Evolutionary conservation across 1,140 invertebrate genomes (phyloP).

Genomic region (Nymphalis io): DNA sequence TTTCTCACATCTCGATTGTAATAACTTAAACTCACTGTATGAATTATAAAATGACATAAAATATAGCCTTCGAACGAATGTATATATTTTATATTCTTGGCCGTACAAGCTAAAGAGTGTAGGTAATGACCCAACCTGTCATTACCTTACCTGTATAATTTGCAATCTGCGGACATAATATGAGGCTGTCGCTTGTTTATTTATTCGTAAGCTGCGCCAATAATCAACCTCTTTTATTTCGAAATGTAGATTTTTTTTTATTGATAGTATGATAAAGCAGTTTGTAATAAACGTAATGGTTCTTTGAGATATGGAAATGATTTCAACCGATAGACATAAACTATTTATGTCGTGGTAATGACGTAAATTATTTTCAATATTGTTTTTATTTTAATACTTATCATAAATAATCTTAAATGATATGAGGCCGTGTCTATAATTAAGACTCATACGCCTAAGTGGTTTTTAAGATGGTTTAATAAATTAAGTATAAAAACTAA

Average conservation of each 20-base stretch:
- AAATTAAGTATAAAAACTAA: too few relatives aligned
- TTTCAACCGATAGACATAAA: neutral
- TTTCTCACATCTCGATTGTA: neutral
- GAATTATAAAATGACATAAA: slow-evolving; percentile 13
- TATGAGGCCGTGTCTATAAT: too few relatives aligned
- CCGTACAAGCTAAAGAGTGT: neutral
- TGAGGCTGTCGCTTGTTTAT: neutral
- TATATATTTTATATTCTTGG: neutral
- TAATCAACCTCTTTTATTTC: slow-evolving; percentile 2
- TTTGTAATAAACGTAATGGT: neutral
- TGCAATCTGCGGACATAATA: slow-evolving; percentile 14
- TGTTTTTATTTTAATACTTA: neutral
- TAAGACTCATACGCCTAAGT: too few relatives aligned
- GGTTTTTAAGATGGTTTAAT: too few relatives aligned
- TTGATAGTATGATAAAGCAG: neutral
- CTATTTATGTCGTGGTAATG: neutral
- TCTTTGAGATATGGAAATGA: neutral
- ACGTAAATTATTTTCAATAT: neutral
- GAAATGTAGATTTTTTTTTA: slow-evolving; percentile 9
- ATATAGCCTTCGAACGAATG: slow-evolving; percentile 3
- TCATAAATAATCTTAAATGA: too few relatives aligned
- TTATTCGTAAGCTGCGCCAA: slow-evolving; percentile 7
- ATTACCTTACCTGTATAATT: slow-evolving; percentile 6
- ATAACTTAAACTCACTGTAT: slow-evolving; percentile 5
- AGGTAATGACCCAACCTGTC: slow-evolving; percentile 10